A percentile compares a stretch with the other conserved stretches of the same genome.
Conservation (phyloP, 2,113 vertebrate species). For the Vireo altiloquus region DNA sequence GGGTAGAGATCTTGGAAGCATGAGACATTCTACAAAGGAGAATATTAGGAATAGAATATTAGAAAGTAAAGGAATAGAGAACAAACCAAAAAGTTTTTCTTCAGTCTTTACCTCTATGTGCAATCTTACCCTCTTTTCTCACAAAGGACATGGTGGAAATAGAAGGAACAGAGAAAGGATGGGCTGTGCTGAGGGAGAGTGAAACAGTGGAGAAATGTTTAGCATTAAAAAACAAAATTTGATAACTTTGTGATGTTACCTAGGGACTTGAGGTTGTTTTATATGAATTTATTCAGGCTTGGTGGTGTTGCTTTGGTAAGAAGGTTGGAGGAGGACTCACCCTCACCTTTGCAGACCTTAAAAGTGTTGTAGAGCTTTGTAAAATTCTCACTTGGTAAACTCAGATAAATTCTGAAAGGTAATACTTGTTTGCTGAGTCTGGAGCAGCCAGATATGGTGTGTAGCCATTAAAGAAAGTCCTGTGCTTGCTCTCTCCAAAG, state of each 20-base stretch:
- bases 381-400: not conserved
- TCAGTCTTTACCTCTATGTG: not conserved
- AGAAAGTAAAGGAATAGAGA: not conserved
- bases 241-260: not conserved
- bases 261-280: not conserved
- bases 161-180: not conserved
- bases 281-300: not conserved
- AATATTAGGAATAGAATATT: not conserved
- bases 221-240: not conserved
- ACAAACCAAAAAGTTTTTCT: not conserved
- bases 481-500: rapidly evolving
- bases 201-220: not conserved
- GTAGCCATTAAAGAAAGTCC: not conserved
- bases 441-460: not conserved
- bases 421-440: not conserved
- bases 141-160: not conserved
- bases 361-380: not conserved
- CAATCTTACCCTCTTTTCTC: not conserved
- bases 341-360: not conserved
- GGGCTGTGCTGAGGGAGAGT: not conserved
- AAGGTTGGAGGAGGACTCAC: not conserved
- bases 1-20: not conserved
- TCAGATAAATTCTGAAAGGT: not conserved
- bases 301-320: not conserved
- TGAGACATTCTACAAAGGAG: not conserved